phyloP scores from a whole-genome alignment of 2,888 invertebrate genomes.

The Stegana nigrithorax region DNA sequence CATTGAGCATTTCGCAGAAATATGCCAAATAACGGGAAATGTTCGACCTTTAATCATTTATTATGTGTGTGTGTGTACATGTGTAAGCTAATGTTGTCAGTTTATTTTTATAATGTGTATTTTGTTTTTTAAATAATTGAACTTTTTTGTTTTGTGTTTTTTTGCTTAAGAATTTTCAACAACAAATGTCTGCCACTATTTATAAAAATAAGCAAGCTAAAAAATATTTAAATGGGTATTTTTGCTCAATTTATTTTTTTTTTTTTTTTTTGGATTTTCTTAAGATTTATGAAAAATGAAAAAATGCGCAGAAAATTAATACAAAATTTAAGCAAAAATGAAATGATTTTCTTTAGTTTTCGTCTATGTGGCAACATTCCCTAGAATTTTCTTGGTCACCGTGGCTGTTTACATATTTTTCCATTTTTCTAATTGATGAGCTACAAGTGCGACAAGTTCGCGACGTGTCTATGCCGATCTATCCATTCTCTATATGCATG shows the following conservation, averaged over 20 bases:
- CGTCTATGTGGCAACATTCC: too few relatives aligned
- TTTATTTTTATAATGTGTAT: slow-evolving; percentile 22
- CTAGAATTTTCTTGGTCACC: too few relatives aligned
- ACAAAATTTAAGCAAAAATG: slow-evolving; percentile 27
- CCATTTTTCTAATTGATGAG: background rate
- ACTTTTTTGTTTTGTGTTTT: slow-evolving; percentile 27
- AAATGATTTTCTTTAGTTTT: too few relatives aligned
- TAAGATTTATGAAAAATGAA: slow-evolving; percentile 35
- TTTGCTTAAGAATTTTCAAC: slow-evolving; percentile 19
- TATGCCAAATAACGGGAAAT: background rate
- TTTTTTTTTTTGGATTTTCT: background rate
- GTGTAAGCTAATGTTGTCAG: slow-evolving; percentile 40
- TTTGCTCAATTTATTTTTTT: background rate
- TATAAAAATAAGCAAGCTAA: too few relatives aligned
- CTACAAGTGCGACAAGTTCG: slow-evolving; percentile 2
- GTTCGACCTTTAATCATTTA: too few relatives aligned
- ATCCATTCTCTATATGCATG: background rate
- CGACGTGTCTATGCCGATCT: too few relatives aligned
- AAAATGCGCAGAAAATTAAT: too few relatives aligned
- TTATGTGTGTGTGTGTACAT: background rate
- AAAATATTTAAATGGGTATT: too few relatives aligned
- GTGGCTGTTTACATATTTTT: too few relatives aligned
- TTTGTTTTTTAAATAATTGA: slow-evolving; percentile 14
- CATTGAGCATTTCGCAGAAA: too few relatives aligned
- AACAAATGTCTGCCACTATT: slow-evolving; percentile 23